Conservation (phyloP, 2,888 invertebrate species). For the Dendrolimus houi region DNA sequence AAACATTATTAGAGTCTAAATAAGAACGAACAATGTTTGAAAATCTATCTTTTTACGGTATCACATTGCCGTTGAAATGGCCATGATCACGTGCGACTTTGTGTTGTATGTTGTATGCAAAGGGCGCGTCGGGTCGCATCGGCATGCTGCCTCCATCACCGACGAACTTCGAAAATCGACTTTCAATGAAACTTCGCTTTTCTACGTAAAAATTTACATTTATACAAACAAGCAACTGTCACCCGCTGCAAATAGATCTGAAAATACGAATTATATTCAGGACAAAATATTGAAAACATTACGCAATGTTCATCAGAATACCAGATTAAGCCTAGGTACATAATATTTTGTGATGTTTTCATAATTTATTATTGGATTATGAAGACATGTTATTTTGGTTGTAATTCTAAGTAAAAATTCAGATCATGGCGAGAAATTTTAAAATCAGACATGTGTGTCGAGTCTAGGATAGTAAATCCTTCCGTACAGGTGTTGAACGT, state of each 20-base stretch:
- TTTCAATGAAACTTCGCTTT: constrained; percentile 53
- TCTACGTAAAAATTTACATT: constrained; percentile 50
- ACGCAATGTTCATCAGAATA: no score
- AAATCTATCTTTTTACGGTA: constrained; percentile 7
- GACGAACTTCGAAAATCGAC: constrained; percentile 60
- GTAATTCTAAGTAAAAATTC: no score
- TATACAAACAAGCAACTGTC: constrained; percentile 28
- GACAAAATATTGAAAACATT: constrained; percentile 7
- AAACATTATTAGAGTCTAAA: no score
- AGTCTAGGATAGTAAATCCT: no score
- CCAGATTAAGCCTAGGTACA: no score
- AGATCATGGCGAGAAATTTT: no score
- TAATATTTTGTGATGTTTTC: no score
- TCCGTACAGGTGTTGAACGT: no score
- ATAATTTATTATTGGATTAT: no score
- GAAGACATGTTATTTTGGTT: no score
- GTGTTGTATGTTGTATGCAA: constrained; percentile 34
- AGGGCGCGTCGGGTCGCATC: constrained; percentile 28
- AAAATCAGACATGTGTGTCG: no score
- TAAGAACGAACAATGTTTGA: no score
- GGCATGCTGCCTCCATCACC: constrained; percentile 36
- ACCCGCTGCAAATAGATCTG: not conserved
- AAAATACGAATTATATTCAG: not conserved
- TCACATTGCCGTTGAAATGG: constrained; percentile 17
- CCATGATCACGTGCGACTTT: constrained; percentile 28